Conservation (phyloP, 2,113 vertebrate genomes). For the Oceanites oceanicus region DNA sequence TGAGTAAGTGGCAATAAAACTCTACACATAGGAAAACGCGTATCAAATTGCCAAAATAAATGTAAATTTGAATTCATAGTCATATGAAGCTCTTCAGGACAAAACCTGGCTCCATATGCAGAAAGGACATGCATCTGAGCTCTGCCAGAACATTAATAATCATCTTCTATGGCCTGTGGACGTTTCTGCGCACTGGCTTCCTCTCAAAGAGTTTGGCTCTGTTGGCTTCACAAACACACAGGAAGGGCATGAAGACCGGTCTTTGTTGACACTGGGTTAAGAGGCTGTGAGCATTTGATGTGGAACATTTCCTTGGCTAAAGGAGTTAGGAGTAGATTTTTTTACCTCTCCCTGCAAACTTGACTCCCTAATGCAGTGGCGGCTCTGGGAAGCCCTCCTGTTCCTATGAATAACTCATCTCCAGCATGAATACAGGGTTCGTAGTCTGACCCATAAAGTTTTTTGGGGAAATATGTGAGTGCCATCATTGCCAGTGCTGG, state of each 20-base stretch:
- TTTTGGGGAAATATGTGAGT: neutral
- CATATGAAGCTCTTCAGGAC: neutral
- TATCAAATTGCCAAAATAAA: neutral
- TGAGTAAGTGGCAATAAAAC: neutral
- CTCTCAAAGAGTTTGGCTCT: neutral
- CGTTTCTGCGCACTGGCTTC: neutral
- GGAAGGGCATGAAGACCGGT: neutral
- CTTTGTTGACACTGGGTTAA: neutral
- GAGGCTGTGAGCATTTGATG: neutral
- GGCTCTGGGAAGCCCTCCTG: neutral
- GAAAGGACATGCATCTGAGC: neutral
- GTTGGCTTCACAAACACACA: neutral
- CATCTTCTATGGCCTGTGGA: neutral
- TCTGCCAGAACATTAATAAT: neutral
- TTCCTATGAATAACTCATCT: neutral
- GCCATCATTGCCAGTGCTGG: neutral
- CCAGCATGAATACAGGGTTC: rapidly evolving
- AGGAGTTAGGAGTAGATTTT: neutral
- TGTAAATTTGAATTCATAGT: neutral
- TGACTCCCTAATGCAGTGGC: neutral
- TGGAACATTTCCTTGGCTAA: neutral
- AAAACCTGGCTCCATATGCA: neutral
- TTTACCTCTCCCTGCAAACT: neutral
- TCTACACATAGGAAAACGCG: neutral
- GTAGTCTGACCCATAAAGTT: neutral